Conservation (phyloP, 1,140 invertebrate species). For the Eurytemora carolleeae region DNA sequence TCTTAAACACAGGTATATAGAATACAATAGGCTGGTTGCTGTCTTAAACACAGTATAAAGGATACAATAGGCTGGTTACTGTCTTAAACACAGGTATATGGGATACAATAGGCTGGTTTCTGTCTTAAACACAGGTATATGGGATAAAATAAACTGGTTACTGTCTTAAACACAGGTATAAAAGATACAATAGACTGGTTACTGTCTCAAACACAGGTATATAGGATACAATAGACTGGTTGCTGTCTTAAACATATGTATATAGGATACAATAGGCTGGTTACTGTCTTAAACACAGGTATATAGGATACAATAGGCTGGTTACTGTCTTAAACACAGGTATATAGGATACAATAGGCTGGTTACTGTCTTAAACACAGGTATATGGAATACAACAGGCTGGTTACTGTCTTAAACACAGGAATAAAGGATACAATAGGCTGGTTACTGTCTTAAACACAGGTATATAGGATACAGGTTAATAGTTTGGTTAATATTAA, state of each 20-base stretch:
- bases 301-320: not conserved
- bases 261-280: too few relatives aligned
- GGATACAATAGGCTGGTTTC: not conserved
- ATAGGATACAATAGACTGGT: not conserved
- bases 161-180: too few relatives aligned
- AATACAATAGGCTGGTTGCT: too few relatives aligned
- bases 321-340: not conserved
- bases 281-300: not conserved
- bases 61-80: not conserved
- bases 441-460: not conserved
- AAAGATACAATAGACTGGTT: not conserved
- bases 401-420: not conserved
- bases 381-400: not conserved
- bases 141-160: not conserved
- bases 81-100: not conserved
- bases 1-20: too few relatives aligned
- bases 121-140: not conserved
- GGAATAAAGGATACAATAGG: not conserved
- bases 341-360: not conserved
- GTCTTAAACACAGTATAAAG: not conserved
- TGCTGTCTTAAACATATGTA: too few relatives aligned
- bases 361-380: not conserved
- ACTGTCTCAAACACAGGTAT: not conserved
- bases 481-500: not conserved
- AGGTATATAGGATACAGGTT: not conserved